These are phyloP conservation scores for Drosophila bunnanda DNA, from an alignment of 2,888 invertebrate species.

Conservation along the genomic window DNA sequence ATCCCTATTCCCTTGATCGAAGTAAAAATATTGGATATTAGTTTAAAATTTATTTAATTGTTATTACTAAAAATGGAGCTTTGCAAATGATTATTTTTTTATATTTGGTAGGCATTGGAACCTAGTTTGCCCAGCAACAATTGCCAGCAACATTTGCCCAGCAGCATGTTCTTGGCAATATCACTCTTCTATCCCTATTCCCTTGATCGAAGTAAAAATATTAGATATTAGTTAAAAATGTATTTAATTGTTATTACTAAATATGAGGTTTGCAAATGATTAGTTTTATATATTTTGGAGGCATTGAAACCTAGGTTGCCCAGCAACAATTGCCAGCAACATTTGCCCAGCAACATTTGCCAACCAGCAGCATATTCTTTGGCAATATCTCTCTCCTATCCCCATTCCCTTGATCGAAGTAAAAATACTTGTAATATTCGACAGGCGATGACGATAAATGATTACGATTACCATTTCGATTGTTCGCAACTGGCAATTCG, in stretches of 20 bases:
- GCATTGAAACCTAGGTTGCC: not conserved
- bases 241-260: too few species aligned
- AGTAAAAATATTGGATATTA: too few species aligned
- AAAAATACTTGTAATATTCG: not conserved
- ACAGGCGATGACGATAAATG: not conserved
- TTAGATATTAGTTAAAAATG: too few species aligned
- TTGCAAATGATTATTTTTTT: too few species aligned
- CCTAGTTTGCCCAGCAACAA: not conserved
- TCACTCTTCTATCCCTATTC: too few species aligned
- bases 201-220: too few species aligned
- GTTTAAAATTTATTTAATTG: too few species aligned
- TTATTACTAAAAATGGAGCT: too few species aligned
- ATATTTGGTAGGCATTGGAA: not conserved
- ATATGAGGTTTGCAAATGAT: too few species aligned
- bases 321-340: not conserved
- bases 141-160: not conserved
- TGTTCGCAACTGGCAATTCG: not conserved
- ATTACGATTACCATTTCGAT: slow-evolving; percentile 9
- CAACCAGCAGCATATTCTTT: not conserved
- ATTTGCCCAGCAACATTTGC: too few species aligned
- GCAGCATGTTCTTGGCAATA: not conserved
- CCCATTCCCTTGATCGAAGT: not conserved
- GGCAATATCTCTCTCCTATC: too few species aligned
- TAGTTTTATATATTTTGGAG: not conserved
- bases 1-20: too few species aligned